Evolutionary conservation across 2,888 invertebrate genomes (phyloP).

Genomic region (Eueremaeus valkanovi): DNA sequence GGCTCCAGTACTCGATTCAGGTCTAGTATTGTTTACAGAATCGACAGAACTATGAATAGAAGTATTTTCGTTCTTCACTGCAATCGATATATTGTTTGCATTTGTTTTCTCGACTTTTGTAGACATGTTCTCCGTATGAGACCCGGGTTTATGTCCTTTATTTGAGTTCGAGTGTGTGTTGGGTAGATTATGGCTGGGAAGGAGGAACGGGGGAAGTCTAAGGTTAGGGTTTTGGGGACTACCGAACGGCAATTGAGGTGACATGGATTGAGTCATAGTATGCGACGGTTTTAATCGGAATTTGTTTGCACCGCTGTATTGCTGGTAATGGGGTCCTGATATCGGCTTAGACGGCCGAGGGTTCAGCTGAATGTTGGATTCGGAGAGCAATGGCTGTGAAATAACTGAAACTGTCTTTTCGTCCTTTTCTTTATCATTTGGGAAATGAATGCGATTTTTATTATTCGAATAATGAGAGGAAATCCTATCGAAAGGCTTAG

Average conservation of each 20-base stretch:
- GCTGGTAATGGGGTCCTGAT: not conserved
- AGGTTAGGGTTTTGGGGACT: not conserved
- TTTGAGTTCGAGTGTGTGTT: not conserved
- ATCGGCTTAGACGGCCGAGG: not conserved
- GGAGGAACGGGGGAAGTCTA: conserved; percentile 9
- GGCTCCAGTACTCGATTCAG: not conserved
- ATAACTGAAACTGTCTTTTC: not conserved
- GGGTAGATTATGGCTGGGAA: not conserved
- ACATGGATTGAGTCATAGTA: not conserved
- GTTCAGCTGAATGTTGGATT: not conserved
- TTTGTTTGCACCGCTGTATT: conserved; percentile 11
- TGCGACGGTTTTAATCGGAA: conserved; percentile 4
- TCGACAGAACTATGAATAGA: not conserved
- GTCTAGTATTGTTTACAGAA: not conserved
- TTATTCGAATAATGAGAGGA: not conserved
- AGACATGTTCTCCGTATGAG: not conserved
- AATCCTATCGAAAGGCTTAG: conserved; percentile 3
- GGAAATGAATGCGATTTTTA: conserved; percentile 13
- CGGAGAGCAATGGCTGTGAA: not conserved
- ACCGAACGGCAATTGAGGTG: not conserved
- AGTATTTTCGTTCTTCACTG: not conserved
- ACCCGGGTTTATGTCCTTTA: conserved; percentile 1
- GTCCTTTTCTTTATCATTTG: not conserved
- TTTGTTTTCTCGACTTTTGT: not conserved
- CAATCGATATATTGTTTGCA: not conserved